Conservation (phyloP, 2,797 vertebrate genomes). For the Phrynocephalus guinanensis region DNA sequence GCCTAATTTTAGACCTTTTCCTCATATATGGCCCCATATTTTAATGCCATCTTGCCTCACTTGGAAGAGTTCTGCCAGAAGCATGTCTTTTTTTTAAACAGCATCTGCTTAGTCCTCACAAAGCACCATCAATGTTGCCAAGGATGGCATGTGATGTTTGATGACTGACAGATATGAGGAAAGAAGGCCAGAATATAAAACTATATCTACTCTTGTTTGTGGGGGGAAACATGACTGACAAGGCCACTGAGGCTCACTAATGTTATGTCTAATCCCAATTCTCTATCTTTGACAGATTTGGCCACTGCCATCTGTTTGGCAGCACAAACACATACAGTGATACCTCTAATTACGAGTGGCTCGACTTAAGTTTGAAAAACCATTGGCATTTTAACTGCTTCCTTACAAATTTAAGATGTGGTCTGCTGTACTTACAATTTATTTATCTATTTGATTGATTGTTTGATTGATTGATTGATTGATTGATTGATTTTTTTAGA, state of each 20-base stretch:
- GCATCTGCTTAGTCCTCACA: not conserved
- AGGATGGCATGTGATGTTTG: not conserved
- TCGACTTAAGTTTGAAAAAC: too few species aligned
- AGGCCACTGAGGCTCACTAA: constrained; percentile 3
- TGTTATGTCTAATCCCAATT: not conserved
- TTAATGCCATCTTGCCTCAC: too few species aligned
- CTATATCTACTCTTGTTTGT: not conserved
- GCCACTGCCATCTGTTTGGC: not conserved
- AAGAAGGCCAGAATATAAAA: constrained; percentile 7
- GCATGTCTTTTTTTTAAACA: not conserved
- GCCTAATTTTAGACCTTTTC: not conserved
- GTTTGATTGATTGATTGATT: too few species aligned
- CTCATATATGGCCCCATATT: not conserved
- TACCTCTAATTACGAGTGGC: too few species aligned
- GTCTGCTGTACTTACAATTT: too few species aligned
- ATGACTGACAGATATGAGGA: constrained; percentile 22
- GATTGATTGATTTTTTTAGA: too few species aligned
- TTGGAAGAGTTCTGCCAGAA: not conserved
- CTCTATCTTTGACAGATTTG: not conserved
- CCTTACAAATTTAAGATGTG: too few species aligned
- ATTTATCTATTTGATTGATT: too few species aligned
- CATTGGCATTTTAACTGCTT: too few species aligned
- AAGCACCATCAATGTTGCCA: not conserved
- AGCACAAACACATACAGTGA: not conserved
- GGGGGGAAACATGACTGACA: not conserved